Evolutionary conservation across 2,888 invertebrate species (phyloP).

Genomic region (Alloscopus bannaensis): DNA sequence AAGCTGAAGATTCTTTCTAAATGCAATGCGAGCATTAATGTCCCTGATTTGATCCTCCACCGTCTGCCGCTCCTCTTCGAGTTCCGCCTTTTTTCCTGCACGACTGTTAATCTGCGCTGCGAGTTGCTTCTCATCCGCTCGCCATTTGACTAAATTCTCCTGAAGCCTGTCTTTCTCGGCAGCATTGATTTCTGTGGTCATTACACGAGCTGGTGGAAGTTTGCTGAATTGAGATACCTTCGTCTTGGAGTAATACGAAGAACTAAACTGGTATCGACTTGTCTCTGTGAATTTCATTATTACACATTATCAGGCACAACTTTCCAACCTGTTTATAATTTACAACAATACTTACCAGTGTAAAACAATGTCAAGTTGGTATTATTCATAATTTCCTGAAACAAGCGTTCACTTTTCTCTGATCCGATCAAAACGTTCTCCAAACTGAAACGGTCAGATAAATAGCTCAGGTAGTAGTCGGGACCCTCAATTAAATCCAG

Average conservation of each 20-base stretch:
- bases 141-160: conserved; percentile 50
- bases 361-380: conserved; percentile 39
- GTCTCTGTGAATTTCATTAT: conserved; percentile 17
- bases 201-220: conserved; percentile 61
- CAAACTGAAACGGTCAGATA: conserved; percentile 50
- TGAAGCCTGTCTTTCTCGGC: conserved; percentile 61
- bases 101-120: conserved; percentile 59
- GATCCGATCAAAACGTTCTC: conserved; percentile 40
- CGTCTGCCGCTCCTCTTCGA: conserved; percentile 36
- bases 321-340: neutral
- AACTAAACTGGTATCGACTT: conserved; percentile 18
- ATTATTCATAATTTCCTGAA: conserved; percentile 49
- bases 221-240: conserved; percentile 29
- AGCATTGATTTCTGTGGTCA: conserved; percentile 70
- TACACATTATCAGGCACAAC: neutral
- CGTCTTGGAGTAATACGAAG: conserved; percentile 34
- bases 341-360: conserved; percentile 45
- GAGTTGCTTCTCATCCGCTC: conserved; percentile 59
- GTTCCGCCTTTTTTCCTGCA: conserved; percentile 23
- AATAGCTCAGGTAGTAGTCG: conserved; percentile 69
- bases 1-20: conserved; percentile 19
- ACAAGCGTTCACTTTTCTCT: conserved; percentile 43
- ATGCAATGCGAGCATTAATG: conserved; percentile 52
- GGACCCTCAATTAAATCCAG: conserved; percentile 69
- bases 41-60: conserved; percentile 60